phyloP scores from a whole-genome alignment of 1,140 invertebrate genomes.

The Bombyx mandarina region DNA sequence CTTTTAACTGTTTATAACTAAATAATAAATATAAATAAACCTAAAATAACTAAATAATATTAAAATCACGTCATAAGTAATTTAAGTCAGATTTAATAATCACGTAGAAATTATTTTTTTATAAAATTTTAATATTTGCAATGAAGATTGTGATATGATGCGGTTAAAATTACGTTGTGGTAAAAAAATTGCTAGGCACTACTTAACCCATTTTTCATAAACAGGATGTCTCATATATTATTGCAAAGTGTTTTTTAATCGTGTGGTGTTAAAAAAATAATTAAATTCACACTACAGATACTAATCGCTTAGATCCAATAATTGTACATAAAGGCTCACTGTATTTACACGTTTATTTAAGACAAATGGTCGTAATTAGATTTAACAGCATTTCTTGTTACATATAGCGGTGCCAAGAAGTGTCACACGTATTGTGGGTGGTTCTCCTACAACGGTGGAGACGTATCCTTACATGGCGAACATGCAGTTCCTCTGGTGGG shows the following conservation, averaged over 20 bases:
- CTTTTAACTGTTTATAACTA: too few species aligned
- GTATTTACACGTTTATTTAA: not conserved
- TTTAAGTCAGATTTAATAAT: too few species aligned
- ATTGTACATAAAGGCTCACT: not conserved
- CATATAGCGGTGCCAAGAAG: constrained; percentile 18
- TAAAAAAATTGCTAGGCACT: too few species aligned
- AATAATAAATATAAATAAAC: too few species aligned
- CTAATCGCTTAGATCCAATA: not conserved
- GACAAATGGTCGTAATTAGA: not conserved
- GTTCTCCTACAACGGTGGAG: constrained; percentile 55
- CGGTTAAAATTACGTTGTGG: too few species aligned
- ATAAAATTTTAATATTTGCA: too few species aligned
- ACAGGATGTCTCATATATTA: not conserved
- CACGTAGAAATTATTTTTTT: too few species aligned
- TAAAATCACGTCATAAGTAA: too few species aligned
- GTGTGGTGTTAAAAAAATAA: not conserved
- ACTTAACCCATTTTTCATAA: too few species aligned
- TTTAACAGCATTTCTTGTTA: not conserved
- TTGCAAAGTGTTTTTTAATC: not conserved
- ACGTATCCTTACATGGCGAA: constrained; percentile 72
- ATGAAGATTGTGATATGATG: too few species aligned
- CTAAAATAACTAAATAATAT: too few species aligned
- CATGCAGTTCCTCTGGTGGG: constrained; percentile 30
- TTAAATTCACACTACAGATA: not conserved
- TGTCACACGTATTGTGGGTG: constrained; percentile 52